phyloP scores from a whole-genome alignment of 53 echinoderm and acorn worm genomes.

The Astropecten irregularis region DNA sequence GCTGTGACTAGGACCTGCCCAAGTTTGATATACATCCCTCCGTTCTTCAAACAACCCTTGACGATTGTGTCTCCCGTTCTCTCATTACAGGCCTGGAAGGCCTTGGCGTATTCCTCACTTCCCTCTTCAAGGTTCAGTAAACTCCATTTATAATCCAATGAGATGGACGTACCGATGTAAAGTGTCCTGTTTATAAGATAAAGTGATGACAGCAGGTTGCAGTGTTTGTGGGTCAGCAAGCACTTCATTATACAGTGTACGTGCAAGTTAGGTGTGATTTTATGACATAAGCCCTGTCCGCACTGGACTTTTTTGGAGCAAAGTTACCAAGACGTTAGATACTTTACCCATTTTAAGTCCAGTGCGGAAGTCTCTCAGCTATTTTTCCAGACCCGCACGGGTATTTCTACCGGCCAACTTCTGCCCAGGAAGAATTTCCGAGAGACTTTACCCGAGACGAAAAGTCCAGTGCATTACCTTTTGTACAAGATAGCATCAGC shows the following conservation, averaged over 20 bases:
- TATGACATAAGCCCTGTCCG: neutral
- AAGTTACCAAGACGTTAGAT: no score
- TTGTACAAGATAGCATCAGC: no score
- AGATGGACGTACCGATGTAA: slow-evolving; percentile 75
- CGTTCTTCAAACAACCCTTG: slow-evolving; percentile 85
- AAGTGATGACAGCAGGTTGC: neutral
- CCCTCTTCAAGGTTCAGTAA: slow-evolving; percentile 74
- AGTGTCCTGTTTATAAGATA: slow-evolving; percentile 67
- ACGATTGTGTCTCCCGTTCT: slow-evolving; percentile 78
- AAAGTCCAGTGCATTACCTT: no score
- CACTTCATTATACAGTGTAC: no score
- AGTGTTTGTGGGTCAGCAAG: neutral
- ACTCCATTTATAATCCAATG: slow-evolving; percentile 89
- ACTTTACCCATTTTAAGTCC: no score
- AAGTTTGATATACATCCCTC: slow-evolving; percentile 95
- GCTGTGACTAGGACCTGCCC: slow-evolving; percentile 91
- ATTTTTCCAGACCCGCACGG: no score
- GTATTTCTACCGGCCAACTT: no score
- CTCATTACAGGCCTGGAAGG: slow-evolving; percentile 65
- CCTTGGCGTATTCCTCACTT: slow-evolving; percentile 68
- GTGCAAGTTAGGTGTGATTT: neutral
- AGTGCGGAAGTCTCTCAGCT: no score
- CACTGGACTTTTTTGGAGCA: no score
- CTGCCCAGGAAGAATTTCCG: no score
- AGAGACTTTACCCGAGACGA: no score